phyloP scores from a whole-genome alignment of 2,797 vertebrate genomes.

The Ciconia nigra region DNA sequence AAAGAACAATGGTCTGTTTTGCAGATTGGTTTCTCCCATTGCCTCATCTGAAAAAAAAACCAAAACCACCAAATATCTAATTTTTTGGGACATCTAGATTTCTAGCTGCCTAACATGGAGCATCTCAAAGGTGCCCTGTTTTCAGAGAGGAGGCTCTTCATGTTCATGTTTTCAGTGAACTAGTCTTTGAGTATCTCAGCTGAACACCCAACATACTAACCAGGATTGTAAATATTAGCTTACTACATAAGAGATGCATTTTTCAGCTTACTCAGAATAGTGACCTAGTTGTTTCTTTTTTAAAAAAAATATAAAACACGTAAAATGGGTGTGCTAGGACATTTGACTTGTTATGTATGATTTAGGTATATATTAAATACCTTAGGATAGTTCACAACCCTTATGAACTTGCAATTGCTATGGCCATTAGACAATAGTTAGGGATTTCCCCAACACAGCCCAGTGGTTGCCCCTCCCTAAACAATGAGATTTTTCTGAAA shows the following conservation, averaged over 20 bases:
- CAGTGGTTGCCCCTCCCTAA: neutral
- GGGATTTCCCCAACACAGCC: neutral
- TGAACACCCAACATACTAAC: neutral
- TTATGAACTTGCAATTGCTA: neutral
- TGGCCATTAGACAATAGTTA: neutral
- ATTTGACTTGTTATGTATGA: neutral
- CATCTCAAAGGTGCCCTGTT: neutral
- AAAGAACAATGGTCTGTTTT: neutral
- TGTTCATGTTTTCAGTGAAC: neutral
- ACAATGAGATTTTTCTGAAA: neutral
- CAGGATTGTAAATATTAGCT: neutral
- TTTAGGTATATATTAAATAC: neutral
- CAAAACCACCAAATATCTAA: neutral
- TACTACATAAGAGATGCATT: neutral
- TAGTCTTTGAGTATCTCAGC: neutral
- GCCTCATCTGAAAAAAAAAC: no score
- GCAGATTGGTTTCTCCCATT: neutral
- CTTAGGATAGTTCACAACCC: neutral
- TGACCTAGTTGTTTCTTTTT: neutral
- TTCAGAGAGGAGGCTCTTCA: neutral
- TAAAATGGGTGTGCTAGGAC: neutral
- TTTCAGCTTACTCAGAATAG: neutral
- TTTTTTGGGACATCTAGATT: neutral
- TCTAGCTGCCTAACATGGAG: neutral
- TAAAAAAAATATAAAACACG: neutral